phyloP scores from a whole-genome alignment of 2,888 invertebrate species.

The Argyresthia goedartella region DNA sequence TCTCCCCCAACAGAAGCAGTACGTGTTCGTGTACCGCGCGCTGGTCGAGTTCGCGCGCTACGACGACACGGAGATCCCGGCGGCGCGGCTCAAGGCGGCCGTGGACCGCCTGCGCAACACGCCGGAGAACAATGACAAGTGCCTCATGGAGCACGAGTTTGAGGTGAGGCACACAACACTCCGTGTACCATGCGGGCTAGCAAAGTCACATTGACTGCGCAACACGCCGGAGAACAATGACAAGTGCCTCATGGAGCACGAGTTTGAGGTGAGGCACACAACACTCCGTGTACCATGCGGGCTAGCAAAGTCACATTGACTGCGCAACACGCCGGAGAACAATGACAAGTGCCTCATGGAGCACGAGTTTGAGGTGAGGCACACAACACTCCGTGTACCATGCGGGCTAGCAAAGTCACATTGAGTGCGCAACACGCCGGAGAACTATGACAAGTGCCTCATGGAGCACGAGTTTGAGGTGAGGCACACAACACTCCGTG shows the following conservation, averaged over 20 bases:
- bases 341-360: conserved; percentile 82
- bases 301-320: conserved; percentile 76
- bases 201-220: conserved; percentile 78
- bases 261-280: conserved; percentile 80
- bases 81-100: conserved; percentile 77
- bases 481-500: conserved; percentile 76
- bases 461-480: conserved; percentile 92
- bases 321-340: conserved; percentile 78
- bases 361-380: conserved; percentile 85
- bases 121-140: conserved; percentile 76
- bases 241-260: conserved; percentile 84
- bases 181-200: conserved; percentile 82
- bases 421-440: conserved; percentile 79
- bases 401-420: conserved; percentile 76
- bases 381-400: conserved; percentile 81
- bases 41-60: conserved; percentile 92
- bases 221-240: conserved; percentile 77
- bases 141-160: conserved; percentile 87
- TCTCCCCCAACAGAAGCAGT: conserved; percentile 81
- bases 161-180: conserved; percentile 77
- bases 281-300: conserved; percentile 84
- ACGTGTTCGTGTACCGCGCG: conserved; percentile 95
- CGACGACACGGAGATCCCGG: conserved; percentile 90
- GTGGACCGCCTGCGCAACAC: conserved; percentile 81
- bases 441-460: conserved; percentile 76